These are phyloP conservation scores for Empidonax traillii DNA, from an alignment of 2,113 vertebrate species.

Conservation along the genomic window DNA sequence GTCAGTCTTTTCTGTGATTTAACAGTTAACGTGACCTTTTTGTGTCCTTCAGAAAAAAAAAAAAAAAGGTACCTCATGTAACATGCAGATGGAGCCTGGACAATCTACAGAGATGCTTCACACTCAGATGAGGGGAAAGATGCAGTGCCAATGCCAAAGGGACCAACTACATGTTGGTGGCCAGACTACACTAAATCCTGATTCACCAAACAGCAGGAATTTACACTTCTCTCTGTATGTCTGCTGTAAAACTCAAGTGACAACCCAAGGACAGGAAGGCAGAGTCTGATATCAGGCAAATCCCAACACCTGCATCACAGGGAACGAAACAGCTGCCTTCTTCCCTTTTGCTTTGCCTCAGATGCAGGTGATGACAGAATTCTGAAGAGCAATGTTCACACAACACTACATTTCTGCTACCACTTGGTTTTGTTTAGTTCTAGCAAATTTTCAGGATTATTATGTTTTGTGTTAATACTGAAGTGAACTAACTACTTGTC, in stretches of 20 bases:
- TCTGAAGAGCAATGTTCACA: not conserved
- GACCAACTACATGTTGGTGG: not conserved
- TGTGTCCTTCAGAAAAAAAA: not conserved
- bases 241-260: not conserved
- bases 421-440: not conserved
- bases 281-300: not conserved
- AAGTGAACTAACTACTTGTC: not conserved
- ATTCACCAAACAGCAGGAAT: not conserved
- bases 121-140: not conserved
- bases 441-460: not conserved
- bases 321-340: not conserved
- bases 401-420: not conserved
- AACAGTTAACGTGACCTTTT: not conserved
- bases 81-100: not conserved
- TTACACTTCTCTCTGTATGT: not conserved
- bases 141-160: not conserved
- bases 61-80: not conserved
- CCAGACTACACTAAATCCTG: not conserved
- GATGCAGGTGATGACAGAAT: not conserved
- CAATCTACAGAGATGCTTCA: not conserved
- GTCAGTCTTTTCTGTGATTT: not conserved
- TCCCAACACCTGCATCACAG: not conserved
- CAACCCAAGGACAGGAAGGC: not conserved
- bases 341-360: not conserved
- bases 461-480: not conserved